Evolutionary conservation across 2,113 vertebrate genomes (phyloP), one percentile per base, ranked within the genome.

Genomic region (Lepisosteus osseus): DNA sequence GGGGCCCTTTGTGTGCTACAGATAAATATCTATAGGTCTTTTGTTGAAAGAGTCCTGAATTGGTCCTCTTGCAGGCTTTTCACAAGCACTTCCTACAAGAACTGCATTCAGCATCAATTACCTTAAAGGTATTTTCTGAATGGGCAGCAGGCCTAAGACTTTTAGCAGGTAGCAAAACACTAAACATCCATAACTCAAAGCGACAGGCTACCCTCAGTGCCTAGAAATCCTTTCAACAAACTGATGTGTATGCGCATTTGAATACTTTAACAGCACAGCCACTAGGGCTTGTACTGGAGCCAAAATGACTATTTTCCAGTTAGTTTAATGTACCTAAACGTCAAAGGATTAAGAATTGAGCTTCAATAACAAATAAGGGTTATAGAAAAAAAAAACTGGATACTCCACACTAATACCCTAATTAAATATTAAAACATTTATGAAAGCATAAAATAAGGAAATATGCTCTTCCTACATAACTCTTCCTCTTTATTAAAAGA

Each of bases 51-150:
- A 59, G 57, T n/a, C 57, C 57, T 15, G n/a, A 59, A 59, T 59
- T 13, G 14, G 57, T 14, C 57, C 29, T 11, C 29, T 57, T 64
- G 62, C 66, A 59, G 57, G 57, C 5, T 43, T 71, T 68, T 66
- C 67, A 66, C 63, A 42, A 66, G 54, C 43, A 64, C 54, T 65
- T 76, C 70, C 51, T 56, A 71, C 45, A 65, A 57, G 73, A 75
- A 54, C 42, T 14, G 61, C 64, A 40, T 42, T 61, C 7, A 45
- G 56, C 51, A 56, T 43, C 14, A 63, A 64, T 59, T 15, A 59
- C 57, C 57, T 59, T 59, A 59, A 15, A 59, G 14, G 14, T 8
- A 6, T n/a, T 5, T 13, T 15, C 12, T 59, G 12, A 15, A 59
- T 59, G 12, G 12, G 57, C 11, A 15, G 56, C 4, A 59, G 5